Conservation (phyloP, 92 coral and sea anemone species). For the Blastomussa wellsi region DNA sequence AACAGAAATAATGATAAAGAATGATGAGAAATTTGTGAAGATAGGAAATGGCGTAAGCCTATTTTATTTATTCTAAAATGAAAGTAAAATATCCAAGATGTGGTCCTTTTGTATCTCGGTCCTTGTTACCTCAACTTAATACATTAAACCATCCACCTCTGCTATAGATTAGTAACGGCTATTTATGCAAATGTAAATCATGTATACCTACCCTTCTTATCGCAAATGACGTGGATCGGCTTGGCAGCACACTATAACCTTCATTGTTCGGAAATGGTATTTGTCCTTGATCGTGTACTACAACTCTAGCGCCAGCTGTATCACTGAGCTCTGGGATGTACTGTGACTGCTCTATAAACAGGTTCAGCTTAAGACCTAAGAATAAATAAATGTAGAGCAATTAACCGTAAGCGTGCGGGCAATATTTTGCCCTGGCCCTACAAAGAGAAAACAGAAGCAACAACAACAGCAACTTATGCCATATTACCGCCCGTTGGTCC, state of each 20-base stretch:
- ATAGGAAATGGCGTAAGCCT: too few species aligned
- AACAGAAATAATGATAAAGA: neutral
- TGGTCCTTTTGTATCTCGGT: too few species aligned
- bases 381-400: too few species aligned
- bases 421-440: too few species aligned
- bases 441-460: too few species aligned
- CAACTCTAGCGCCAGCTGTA: constrained; percentile 51
- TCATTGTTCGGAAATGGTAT: constrained; percentile 60
- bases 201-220: constrained; percentile 29
- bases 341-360: constrained; percentile 45
- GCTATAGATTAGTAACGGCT: neutral
- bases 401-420: too few species aligned
- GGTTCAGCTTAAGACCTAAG: constrained; percentile 38
- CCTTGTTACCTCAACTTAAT: neutral
- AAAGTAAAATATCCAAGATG: too few species aligned
- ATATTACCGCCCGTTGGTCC: constrained; percentile 51
- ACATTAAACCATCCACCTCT: neutral
- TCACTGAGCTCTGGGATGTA: constrained; percentile 47
- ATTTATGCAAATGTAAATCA: neutral
- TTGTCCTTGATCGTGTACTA: constrained; percentile 43
- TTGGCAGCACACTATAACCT: constrained; percentile 51
- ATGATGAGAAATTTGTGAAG: too few species aligned
- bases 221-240: constrained; percentile 49
- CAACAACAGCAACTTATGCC: neutral
- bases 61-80: too few species aligned